Evolutionary conservation across 1,140 invertebrate genomes (phyloP).

Genomic region (Latrodectus geometricus): DNA sequence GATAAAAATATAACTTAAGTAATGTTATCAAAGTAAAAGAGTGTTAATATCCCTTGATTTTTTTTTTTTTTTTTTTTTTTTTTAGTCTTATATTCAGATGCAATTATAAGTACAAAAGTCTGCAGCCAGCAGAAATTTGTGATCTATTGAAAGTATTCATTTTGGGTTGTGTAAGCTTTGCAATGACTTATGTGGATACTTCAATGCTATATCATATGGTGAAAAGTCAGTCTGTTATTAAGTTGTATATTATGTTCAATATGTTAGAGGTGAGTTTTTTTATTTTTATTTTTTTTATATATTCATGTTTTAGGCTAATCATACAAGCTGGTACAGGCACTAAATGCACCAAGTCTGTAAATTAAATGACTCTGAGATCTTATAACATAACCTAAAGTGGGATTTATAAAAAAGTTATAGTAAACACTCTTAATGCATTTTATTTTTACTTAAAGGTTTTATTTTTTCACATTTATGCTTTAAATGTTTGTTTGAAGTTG

Average conservation of each 20-base stretch:
- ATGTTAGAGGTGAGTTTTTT: conserved; percentile 88
- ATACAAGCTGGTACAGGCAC: too few relatives aligned
- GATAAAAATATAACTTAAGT: too few relatives aligned
- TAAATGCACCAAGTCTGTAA: too few relatives aligned
- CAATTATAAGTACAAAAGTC: conserved; percentile 65
- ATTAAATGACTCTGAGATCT: too few relatives aligned
- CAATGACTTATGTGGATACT: conserved; percentile 93
- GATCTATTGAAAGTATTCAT: conserved; percentile 94
- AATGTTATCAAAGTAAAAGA: too few relatives aligned
- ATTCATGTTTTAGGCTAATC: not conserved
- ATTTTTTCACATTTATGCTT: too few relatives aligned
- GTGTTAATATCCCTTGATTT: too few relatives aligned
- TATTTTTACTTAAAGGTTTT: too few relatives aligned
- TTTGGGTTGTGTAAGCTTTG: conserved; percentile 83
- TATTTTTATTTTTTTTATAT: not conserved
- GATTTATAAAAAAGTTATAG: too few relatives aligned
- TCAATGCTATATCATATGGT: conserved; percentile 99
- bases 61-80: conserved; percentile 6
- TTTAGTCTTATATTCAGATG: conserved; percentile 35
- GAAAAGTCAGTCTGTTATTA: conserved; percentile 98
- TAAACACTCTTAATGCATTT: too few relatives aligned
- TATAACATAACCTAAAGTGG: too few relatives aligned
- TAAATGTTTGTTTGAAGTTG: too few relatives aligned
- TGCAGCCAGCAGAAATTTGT: conserved; percentile 94
- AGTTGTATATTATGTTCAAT: conserved; percentile 99